Percentiles rank a stretch among this genome's conserved stretches.
Evolutionary conservation across 1,140 invertebrate species (phyloP).

Genomic region (Oncopeltus fasciatus): DNA sequence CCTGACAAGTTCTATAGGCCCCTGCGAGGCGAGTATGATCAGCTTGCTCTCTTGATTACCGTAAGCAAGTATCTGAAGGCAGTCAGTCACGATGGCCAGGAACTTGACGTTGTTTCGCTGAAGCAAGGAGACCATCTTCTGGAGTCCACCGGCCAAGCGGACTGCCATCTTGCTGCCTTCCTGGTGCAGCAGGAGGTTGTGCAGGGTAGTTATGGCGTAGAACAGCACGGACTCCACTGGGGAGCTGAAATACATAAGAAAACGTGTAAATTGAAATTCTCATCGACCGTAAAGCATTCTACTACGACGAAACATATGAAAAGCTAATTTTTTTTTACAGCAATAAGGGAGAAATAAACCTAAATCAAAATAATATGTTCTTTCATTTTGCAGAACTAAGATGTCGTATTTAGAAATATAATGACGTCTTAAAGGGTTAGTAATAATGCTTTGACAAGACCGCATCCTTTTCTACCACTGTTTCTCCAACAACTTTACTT

Average conservation of each 20-base stretch:
- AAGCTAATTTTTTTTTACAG: too few relatives aligned
- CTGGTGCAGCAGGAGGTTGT: conserved; percentile 92
- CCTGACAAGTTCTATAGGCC: conserved; percentile 87
- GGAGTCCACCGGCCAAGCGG: conserved; percentile 83
- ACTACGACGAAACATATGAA: too few relatives aligned
- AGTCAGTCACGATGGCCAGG: conserved; percentile 96
- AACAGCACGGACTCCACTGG: conserved; percentile 93
- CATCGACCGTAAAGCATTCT: too few relatives aligned
- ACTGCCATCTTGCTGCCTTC: conserved; percentile 98
- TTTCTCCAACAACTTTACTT: too few relatives aligned
- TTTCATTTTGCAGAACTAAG: too few relatives aligned
- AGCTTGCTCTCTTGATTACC: conserved; percentile 98
- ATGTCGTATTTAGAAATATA: too few relatives aligned
- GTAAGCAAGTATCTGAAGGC: conserved; percentile 92
- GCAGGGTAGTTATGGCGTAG: conserved; percentile 95
- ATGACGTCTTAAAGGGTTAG: too few relatives aligned
- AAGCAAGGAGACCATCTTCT: conserved; percentile 94
- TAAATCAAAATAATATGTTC: too few relatives aligned
- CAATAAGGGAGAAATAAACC: too few relatives aligned
- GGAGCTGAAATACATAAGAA: conserved; percentile 48
- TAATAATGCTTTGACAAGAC: too few relatives aligned
- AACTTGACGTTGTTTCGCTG: conserved; percentile 96
- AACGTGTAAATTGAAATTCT: too few relatives aligned
- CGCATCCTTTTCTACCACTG: too few relatives aligned
- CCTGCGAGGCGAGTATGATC: conserved; percentile 92